These are phyloP conservation scores for Equus quagga DNA, from an alignment of 2,113 vertebrate genomes.

Conservation along the genomic window DNA sequence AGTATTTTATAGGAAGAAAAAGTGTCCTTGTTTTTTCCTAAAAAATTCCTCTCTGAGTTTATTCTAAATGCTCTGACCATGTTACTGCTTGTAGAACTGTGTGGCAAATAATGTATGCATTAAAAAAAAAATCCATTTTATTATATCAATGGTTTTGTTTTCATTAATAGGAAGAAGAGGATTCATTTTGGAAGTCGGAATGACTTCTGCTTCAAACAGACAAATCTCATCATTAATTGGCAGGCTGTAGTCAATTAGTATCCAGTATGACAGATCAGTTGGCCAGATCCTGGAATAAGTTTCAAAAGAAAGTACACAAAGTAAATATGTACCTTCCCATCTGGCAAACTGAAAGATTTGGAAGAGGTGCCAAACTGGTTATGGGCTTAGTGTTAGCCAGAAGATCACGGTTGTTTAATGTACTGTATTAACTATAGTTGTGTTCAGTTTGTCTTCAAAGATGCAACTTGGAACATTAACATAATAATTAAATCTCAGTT, in stretches of 20 bases:
- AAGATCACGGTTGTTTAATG: neutral
- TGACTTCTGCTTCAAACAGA: neutral
- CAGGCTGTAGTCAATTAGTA: constrained; percentile 23
- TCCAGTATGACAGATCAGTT: constrained; percentile 13
- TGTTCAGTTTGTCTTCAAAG: constrained; percentile 62
- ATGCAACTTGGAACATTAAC: neutral
- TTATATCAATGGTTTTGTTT: neutral
- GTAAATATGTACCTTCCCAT: neutral
- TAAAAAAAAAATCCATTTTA: neutral
- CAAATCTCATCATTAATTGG: neutral
- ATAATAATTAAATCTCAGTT: constrained; percentile 41
- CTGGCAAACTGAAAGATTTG: constrained; percentile 3
- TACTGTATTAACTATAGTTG: neutral
- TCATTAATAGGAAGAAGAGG: constrained; percentile 30
- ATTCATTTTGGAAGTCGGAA: constrained; percentile 32
- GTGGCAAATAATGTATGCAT: neutral
- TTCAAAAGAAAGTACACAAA: constrained; percentile 59
- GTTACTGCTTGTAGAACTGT: neutral
- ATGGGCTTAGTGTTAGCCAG: neutral
- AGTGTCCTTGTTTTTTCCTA: neutral
- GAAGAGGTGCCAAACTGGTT: neutral
- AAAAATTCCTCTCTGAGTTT: neutral
- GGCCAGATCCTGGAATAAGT: neutral
- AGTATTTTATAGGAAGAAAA: neutral
- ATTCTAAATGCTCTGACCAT: neutral